These are phyloP conservation scores for Lasioglossum morio DNA, from an alignment of 2,888 invertebrate species.

Conservation along the genomic window DNA sequence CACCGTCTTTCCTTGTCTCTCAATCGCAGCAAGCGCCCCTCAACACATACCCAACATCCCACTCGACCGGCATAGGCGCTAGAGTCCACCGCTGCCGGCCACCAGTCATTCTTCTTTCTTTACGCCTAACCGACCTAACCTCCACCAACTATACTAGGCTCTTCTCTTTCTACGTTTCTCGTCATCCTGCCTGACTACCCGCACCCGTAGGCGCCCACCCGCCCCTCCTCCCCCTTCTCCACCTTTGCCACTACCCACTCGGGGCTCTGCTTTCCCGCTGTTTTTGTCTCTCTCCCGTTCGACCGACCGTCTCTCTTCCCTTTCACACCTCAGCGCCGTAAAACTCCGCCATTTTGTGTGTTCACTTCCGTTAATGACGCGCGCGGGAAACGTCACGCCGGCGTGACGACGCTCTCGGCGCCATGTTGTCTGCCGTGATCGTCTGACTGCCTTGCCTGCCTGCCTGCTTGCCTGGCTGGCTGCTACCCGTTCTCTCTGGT, in stretches of 20 bases:
- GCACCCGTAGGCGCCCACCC: constrained; percentile 60
- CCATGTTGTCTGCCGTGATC: constrained; percentile 83
- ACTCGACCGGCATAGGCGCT: constrained; percentile 67
- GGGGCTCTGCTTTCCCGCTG: not conserved
- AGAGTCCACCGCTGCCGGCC: constrained; percentile 71
- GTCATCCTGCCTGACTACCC: constrained; percentile 68
- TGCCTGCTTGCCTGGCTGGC: not conserved
- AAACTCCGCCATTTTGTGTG: constrained; percentile 82
- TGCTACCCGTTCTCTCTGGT: constrained; percentile 44
- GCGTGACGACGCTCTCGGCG: constrained; percentile 82
- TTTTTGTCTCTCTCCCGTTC: constrained; percentile 54
- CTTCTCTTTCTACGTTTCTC: constrained; percentile 67
- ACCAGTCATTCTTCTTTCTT: constrained; percentile 80
- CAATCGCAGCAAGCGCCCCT: constrained; percentile 51
- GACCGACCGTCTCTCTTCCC: constrained; percentile 50
- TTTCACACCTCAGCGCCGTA: constrained; percentile 79
- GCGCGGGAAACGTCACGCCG: constrained; percentile 81
- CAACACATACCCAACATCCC: constrained; percentile 43
- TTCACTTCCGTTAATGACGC: constrained; percentile 84
- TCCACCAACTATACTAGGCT: constrained; percentile 55
- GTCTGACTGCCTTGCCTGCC: constrained; percentile 68
- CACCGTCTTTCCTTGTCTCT: constrained; percentile 34
- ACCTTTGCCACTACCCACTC: constrained; percentile 25
- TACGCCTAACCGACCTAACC: constrained; percentile 75
- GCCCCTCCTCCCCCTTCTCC: constrained; percentile 8